Evolutionary conservation across 2,888 invertebrate species (phyloP).

Genomic region (Ferdinandea cuprea): DNA sequence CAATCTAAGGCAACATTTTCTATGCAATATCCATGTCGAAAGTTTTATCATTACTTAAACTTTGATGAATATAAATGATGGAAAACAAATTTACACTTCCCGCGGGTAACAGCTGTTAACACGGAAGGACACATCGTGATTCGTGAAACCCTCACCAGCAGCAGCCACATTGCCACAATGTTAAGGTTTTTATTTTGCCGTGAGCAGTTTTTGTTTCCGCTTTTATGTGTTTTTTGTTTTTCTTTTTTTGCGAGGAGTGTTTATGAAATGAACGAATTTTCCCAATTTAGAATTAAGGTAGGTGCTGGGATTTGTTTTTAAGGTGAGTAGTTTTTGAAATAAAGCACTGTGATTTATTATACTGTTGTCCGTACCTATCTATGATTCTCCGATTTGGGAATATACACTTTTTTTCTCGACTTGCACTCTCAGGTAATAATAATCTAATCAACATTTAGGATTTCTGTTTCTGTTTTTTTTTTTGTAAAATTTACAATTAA

Average conservation of each 20-base stretch:
- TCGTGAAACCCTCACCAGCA: neutral
- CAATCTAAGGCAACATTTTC: slow-evolving; percentile 4
- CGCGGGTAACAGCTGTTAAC: slow-evolving; percentile 39
- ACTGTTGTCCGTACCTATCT: too few species aligned
- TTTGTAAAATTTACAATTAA: too few species aligned
- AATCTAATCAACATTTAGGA: too few species aligned
- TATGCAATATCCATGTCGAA: slow-evolving; percentile 17
- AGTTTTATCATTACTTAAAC: slow-evolving; percentile 40
- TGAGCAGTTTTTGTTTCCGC: slow-evolving; percentile 13
- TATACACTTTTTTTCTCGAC: too few species aligned
- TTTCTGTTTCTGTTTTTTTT: too few species aligned
- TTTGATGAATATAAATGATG: slow-evolving; percentile 59
- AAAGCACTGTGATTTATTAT: too few species aligned
- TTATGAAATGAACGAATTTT: neutral
- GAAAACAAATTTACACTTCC: slow-evolving; percentile 34
- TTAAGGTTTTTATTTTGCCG: slow-evolving; percentile 15
- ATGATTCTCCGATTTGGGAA: too few species aligned
- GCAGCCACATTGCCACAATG: slow-evolving; percentile 6
- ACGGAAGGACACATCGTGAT: slow-evolving; percentile 29
- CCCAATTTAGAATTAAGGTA: neutral
- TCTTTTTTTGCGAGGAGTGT: slow-evolving; percentile 4
- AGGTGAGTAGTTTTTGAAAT: too few species aligned
- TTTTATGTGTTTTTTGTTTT: slow-evolving; percentile 7
- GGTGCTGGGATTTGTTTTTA: too few species aligned
- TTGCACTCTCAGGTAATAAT: too few species aligned